Evolutionary conservation across 1,140 invertebrate species (phyloP), one percentile per base, ranked within the genome.

Genomic region (Psix sp.): DNA sequence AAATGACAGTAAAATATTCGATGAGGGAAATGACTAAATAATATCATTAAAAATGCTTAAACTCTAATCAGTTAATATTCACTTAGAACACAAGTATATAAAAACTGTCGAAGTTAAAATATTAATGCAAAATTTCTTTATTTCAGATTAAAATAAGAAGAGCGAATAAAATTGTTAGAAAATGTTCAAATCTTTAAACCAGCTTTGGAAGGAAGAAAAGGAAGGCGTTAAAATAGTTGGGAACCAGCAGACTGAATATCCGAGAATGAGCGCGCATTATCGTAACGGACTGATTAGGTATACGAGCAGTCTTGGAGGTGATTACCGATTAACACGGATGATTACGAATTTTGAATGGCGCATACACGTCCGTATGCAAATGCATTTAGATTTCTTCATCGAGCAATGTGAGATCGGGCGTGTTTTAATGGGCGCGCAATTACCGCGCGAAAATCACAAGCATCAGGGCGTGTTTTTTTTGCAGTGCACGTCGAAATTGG

Each of bases 311-410:
- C 26, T n/a, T 38, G 21, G 24, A 0, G 24, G 4, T 5, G 3
- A 36, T 65, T 65, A 65, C 14, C 48, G 40, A 65, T 54, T 63
- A 45, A 6, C 24, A 46, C 42, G 62, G 43, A 11, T 48, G 17
- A 66, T 66, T 66, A 48, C 39, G 46, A 18, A 65, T 65, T 54
- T 65, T 29, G 48, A 65, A 16, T 46, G 48, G 15, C 54, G 29
- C 43, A 13, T 18, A 16, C 18, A 16, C 38, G 40, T 29, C 40
- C 33, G 26, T 26, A 42, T 33, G 35, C 57, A 40, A 40, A 49
- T 38, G 48, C 48, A 46, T 9, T 31, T 38, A 18, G 54, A 59
- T 56, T 56, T 56, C 38, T 42, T 33, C 38, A 51, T 29, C 29
- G 13, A 4, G 17, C 13, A n/a, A 6, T 2, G 4, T 6, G 31